Evolutionary conservation across 2,113 vertebrate species (phyloP).

Genomic region (Vulpes ferrilata): DNA sequence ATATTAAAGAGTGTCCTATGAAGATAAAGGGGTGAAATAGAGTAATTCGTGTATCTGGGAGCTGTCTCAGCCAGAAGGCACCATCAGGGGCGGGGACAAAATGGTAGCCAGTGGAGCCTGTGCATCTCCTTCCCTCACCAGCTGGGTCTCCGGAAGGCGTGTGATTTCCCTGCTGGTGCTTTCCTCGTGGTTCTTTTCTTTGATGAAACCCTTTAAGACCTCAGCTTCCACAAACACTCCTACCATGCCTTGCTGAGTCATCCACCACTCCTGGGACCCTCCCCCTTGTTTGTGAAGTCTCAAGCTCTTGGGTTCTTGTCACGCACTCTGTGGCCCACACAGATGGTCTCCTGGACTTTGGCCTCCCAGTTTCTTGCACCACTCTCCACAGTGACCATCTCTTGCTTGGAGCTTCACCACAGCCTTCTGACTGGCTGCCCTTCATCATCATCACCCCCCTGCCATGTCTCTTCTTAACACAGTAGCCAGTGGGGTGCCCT

Average conservation of each 20-base stretch:
- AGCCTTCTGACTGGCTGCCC: neutral
- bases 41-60: neutral
- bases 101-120: neutral
- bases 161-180: neutral
- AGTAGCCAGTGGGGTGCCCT: no score
- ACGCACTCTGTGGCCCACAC: neutral
- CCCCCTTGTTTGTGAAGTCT: neutral
- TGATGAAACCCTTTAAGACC: neutral
- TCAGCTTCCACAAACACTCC: neutral
- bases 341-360: neutral
- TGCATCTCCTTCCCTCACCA: neutral
- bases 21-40: neutral
- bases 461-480: neutral
- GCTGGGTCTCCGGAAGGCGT: neutral
- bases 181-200: constrained; percentile 26
- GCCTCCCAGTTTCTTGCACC: neutral
- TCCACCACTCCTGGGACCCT: neutral
- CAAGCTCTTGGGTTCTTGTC: neutral
- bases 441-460: neutral
- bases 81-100: fast-evolving
- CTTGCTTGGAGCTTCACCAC: neutral
- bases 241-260: neutral
- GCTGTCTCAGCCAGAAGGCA: neutral
- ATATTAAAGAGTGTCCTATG: neutral
- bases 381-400: neutral